phyloP scores from a whole-genome alignment of 2,797 vertebrate genomes.

The Fistularia tabacaria region DNA sequence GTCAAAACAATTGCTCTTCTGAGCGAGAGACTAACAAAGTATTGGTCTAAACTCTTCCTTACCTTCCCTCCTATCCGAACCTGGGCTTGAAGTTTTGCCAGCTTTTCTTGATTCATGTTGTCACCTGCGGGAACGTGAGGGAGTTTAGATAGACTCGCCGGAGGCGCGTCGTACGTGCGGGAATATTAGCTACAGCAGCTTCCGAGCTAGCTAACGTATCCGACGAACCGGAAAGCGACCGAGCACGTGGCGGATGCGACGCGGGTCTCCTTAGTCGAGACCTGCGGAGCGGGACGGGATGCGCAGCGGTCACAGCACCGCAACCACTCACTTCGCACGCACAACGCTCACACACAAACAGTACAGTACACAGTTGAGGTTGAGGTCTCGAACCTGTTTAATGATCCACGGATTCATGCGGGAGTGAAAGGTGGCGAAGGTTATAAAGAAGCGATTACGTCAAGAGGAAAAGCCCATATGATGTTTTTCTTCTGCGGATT shows the following conservation, averaged over 20 bases:
- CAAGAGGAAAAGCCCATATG: slow-evolving; percentile 30
- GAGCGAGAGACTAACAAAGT: too few species aligned
- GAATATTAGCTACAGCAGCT: too few species aligned
- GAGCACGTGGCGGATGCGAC: too few species aligned
- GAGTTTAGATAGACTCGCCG: too few species aligned
- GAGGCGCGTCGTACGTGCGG: too few species aligned
- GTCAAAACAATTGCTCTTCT: too few species aligned
- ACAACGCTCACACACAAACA: neutral
- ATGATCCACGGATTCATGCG: slow-evolving; percentile 61
- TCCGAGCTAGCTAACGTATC: too few species aligned
- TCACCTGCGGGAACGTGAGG: slow-evolving; percentile 9
- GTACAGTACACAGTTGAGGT: neutral
- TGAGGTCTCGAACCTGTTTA: slow-evolving; percentile 57
- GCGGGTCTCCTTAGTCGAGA: neutral
- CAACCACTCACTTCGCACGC: neutral
- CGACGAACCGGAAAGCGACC: too few species aligned
- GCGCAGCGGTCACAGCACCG: neutral
- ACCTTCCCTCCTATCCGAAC: slow-evolving; percentile 99
- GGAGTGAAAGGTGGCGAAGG: slow-evolving; percentile 59
- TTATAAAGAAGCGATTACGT: slow-evolving; percentile 60
- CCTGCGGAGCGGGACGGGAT: neutral
- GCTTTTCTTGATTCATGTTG: slow-evolving; percentile 97
- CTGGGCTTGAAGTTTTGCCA: slow-evolving; percentile 97
- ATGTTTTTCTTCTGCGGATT: slow-evolving; percentile 7
- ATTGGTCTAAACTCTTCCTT: neutral